Conservation (phyloP, 2,797 vertebrate genomes). For the Anableps anableps region DNA sequence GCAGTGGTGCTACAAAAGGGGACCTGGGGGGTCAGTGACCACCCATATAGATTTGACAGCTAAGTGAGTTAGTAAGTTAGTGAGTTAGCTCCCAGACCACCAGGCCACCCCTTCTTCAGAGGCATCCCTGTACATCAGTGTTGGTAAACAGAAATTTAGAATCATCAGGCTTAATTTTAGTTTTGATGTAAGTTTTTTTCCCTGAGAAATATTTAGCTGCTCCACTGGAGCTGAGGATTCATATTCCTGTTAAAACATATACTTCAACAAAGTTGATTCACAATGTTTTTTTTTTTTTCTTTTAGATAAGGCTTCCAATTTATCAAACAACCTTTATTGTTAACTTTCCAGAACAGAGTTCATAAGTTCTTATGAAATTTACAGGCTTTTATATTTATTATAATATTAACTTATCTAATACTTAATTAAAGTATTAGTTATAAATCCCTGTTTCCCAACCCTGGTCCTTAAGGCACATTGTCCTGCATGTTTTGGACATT, state of each 20-base stretch:
- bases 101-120: too few relatives aligned
- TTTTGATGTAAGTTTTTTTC: neutral
- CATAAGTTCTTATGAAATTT: neutral
- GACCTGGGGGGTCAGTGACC: neutral
- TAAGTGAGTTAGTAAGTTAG: too few relatives aligned
- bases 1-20: neutral
- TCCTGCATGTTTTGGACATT: neutral
- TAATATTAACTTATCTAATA: neutral
- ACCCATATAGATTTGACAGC: neutral
- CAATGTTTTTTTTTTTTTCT: neutral
- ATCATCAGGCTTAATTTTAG: neutral
- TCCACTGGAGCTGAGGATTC: neutral
- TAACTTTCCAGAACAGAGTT: neutral
- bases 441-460: neutral
- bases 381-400: neutral
- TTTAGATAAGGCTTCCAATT: neutral
- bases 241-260: neutral
- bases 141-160: neutral
- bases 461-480: too few relatives aligned
- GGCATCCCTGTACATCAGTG: neutral
- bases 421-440: neutral
- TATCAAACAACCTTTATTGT: neutral
- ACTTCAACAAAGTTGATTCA: too few relatives aligned
- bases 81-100: too few relatives aligned
- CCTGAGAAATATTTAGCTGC: neutral